A percentile compares a stretch with the other conserved stretches of the same genome.
phyloP scores from a whole-genome alignment of 2,888 invertebrate genomes.

The Conops quadrifasciatus region DNA sequence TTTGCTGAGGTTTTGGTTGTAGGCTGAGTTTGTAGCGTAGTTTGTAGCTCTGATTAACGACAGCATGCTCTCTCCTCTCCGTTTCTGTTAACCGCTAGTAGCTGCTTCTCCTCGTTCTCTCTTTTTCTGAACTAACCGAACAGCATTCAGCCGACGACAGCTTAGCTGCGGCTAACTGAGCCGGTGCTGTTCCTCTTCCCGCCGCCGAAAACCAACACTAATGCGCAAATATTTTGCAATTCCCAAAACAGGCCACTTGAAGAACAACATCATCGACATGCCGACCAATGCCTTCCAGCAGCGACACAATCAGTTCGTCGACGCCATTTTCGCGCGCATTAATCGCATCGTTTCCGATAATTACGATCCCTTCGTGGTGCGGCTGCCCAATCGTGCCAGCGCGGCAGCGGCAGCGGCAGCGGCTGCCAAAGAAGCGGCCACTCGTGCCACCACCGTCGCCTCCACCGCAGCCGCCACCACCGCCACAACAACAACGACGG shows the following conservation, averaged over 20 bases:
- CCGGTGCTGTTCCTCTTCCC: too few species aligned
- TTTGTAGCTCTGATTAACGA: neutral
- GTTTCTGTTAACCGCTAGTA: neutral
- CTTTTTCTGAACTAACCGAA: constrained; percentile 10
- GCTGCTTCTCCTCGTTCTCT: neutral
- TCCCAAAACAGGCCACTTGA: constrained; percentile 55
- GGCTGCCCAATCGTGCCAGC: constrained; percentile 52
- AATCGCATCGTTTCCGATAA: constrained; percentile 81
- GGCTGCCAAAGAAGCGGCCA: constrained; percentile 39
- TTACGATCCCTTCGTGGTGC: constrained; percentile 85
- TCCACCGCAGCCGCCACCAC: neutral
- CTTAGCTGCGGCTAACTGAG: too few species aligned
- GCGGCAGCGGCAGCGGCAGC: constrained; percentile 33
- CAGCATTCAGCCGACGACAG: neutral
- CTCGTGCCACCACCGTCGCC: neutral
- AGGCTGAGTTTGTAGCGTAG: neutral
- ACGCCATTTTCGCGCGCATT: constrained; percentile 82
- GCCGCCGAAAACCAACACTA: neutral
- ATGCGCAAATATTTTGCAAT: neutral
- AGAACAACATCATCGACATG: constrained; percentile 63
- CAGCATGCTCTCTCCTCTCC: neutral
- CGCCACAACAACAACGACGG: constrained; percentile 38
- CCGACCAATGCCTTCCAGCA: constrained; percentile 70
- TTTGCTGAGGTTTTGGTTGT: neutral
- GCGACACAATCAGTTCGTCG: constrained; percentile 86